Evolutionary conservation across 2,113 vertebrate genomes (phyloP).

Genomic region (Tragelaphus buxtoni): DNA sequence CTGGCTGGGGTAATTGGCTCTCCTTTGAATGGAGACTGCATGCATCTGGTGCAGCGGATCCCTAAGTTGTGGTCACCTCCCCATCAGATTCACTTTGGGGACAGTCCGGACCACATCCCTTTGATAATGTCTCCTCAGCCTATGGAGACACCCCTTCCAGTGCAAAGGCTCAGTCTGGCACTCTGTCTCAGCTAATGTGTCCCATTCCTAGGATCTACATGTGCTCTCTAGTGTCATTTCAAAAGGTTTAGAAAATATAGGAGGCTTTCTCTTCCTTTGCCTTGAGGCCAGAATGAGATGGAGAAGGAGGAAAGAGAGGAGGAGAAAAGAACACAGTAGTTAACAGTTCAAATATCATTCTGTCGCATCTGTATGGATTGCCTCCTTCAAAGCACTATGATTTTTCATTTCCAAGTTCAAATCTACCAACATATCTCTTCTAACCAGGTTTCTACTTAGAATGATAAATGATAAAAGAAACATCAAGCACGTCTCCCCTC

Average conservation of each 20-base stretch:
- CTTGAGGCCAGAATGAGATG: neutral
- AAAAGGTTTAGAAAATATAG: neutral
- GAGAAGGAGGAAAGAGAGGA: neutral
- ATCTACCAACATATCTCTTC: neutral
- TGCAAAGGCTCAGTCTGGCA: neutral
- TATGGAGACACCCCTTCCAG: neutral
- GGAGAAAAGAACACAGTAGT: neutral
- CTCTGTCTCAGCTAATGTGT: neutral
- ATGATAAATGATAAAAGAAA: neutral
- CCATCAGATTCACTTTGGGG: neutral
- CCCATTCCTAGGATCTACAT: neutral
- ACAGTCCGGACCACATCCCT: neutral
- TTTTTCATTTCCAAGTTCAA: constrained; percentile 9
- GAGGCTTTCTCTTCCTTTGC: neutral
- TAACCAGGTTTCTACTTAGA: neutral
- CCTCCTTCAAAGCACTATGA: neutral
- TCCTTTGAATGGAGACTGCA: neutral
- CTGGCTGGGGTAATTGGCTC: neutral
- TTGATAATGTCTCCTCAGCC: neutral
- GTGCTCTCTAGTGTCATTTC: neutral
- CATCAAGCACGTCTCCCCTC: neutral
- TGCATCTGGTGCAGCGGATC: neutral
- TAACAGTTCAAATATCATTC: neutral
- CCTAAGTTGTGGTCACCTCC: neutral
- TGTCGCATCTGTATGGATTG: neutral